These are phyloP conservation scores for Hormaphis cornu DNA, from an alignment of 1,140 invertebrate species.

Conservation along the genomic window DNA sequence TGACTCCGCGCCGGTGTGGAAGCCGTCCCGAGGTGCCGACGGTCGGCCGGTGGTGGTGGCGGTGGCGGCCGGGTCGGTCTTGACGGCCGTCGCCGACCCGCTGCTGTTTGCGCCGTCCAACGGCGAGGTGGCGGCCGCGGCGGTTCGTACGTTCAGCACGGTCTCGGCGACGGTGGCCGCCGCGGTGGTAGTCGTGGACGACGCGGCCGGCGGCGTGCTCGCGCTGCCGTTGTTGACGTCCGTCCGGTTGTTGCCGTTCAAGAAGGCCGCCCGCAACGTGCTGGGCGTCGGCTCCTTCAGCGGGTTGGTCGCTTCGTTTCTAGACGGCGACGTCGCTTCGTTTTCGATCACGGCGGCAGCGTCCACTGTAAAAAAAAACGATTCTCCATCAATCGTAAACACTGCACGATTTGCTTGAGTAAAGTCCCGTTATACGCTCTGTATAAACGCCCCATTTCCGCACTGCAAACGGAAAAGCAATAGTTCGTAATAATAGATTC, in stretches of 20 bases:
- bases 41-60: neutral
- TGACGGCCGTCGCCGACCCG: neutral
- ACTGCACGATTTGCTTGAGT: too few species aligned
- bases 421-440: too few species aligned
- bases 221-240: constrained; percentile 22
- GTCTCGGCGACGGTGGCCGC: neutral
- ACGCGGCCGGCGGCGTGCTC: neutral
- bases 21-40: neutral
- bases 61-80: neutral
- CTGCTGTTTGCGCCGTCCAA: neutral
- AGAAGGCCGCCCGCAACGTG: constrained; percentile 13
- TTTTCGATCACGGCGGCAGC: neutral
- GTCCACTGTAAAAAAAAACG: neutral
- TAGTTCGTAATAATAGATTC: too few species aligned
- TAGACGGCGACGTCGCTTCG: constrained; percentile 20
- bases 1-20: neutral
- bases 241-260: constrained; percentile 2
- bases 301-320: constrained; percentile 32
- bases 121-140: neutral
- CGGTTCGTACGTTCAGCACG: constrained; percentile 1
- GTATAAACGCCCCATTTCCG: too few species aligned
- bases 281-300: constrained; percentile 29
- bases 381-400: neutral
- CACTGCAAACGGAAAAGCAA: too few species aligned
- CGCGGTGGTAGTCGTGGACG: neutral